Percentiles rank a stretch among this genome's conserved stretches.
These are phyloP conservation scores for Geococcyx californianus DNA, from an alignment of 2,113 vertebrate genomes.

Conservation along the genomic window DNA sequence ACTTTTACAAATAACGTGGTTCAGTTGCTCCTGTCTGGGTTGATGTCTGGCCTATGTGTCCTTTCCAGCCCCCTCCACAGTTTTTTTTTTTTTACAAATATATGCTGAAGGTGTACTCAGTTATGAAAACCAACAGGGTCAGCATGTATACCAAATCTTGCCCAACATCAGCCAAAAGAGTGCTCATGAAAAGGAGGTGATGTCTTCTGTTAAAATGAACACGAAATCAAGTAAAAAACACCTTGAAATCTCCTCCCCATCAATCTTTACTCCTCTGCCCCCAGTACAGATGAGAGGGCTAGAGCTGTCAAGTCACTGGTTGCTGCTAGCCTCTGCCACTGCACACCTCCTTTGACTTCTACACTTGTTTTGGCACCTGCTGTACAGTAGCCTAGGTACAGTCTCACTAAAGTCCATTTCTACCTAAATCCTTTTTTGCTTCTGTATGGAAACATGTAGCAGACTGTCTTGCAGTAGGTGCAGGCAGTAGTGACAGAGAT, in stretches of 20 bases:
- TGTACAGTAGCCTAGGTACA: rapidly evolving
- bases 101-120: not conserved
- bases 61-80: not conserved
- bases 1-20: not conserved
- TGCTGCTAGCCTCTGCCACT: not conserved
- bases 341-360: not conserved
- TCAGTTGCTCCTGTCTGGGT: not conserved
- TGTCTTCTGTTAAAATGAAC: not conserved
- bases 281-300: rapidly evolving
- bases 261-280: not conserved
- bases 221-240: not conserved
- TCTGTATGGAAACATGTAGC: not conserved
- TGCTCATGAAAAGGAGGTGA: not conserved
- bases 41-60: not conserved
- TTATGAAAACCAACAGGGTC: not conserved
- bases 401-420: not conserved
- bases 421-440: not conserved
- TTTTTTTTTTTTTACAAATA: not conserved
- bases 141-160: not conserved
- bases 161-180: not conserved
- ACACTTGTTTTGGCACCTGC: rapidly evolving
- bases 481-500: not conserved
- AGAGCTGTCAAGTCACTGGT: rapidly evolving
- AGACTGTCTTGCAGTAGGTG: not conserved
- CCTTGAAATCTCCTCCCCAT: not conserved